Conservation (phyloP, 2,888 invertebrate genomes). For the Chloromyia formosa region DNA sequence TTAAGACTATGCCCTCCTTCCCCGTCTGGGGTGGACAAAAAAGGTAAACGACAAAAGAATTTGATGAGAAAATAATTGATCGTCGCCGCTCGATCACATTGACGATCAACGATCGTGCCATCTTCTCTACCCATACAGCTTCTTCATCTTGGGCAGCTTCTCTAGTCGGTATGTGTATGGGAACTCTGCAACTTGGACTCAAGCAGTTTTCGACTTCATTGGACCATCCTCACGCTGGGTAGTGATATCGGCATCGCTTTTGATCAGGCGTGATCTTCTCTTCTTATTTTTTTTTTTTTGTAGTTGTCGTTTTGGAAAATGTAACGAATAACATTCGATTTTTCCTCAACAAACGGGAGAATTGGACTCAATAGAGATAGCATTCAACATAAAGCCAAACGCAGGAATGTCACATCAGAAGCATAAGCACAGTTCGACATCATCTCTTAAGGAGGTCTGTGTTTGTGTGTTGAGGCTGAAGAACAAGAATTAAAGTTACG, state of each 20-base stretch:
- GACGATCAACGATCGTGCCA: constrained; percentile 28
- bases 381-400: background rate
- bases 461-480: background rate
- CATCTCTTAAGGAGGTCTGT: no score
- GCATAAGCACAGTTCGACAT: background rate
- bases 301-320: constrained; percentile 31
- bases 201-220: background rate
- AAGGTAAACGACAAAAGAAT: constrained; percentile 27
- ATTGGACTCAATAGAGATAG: constrained; percentile 37
- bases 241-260: constrained; percentile 37
- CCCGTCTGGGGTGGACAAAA: background rate
- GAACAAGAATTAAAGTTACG: background rate
- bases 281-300: constrained; percentile 3
- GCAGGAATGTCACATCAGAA: constrained; percentile 1
- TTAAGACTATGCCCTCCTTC: no score
- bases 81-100: constrained; percentile 2
- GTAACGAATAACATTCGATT: constrained; percentile 23
- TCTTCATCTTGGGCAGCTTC: background rate
- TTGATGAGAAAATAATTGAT: constrained; percentile 44
- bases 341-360: background rate
- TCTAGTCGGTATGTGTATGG: constrained; percentile 1
- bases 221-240: background rate
- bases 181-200: background rate
- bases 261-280: constrained; percentile 42
- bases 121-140: no score